Evolutionary conservation across 1,140 invertebrate genomes (phyloP).

Genomic region (Copidosoma floridanum): DNA sequence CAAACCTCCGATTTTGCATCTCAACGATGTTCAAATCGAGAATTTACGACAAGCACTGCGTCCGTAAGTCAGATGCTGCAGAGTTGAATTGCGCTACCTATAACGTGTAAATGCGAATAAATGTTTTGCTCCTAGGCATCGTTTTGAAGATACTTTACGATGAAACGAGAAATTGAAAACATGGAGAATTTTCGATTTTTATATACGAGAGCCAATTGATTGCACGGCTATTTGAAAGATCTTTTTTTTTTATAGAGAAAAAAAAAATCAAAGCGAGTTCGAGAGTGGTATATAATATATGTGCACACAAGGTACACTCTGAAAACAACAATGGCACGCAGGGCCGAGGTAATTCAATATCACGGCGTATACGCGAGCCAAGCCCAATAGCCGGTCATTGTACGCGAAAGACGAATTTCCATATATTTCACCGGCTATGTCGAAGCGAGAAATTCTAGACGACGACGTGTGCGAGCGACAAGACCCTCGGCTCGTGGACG

Average conservation of each 20-base stretch:
- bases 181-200: background rate
- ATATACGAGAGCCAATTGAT: background rate
- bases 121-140: no score
- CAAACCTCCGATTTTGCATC: background rate
- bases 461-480: no score
- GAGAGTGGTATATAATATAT: background rate
- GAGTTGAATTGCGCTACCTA: no score
- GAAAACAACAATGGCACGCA: background rate
- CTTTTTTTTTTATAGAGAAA: background rate
- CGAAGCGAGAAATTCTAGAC: background rate
- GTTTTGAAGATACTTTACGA: no score
- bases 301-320: no score
- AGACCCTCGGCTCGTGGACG: background rate
- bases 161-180: no score
- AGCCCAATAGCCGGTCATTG: background rate
- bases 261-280: background rate
- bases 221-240: background rate
- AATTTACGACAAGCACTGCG: no score
- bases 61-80: no score
- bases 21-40: no score
- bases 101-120: no score
- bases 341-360: background rate
- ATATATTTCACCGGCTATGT: background rate
- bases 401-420: background rate
- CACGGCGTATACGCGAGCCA: background rate